These are phyloP conservation scores for Macrotis lagotis DNA, from an alignment of 2,113 vertebrate species.

Conservation along the genomic window DNA sequence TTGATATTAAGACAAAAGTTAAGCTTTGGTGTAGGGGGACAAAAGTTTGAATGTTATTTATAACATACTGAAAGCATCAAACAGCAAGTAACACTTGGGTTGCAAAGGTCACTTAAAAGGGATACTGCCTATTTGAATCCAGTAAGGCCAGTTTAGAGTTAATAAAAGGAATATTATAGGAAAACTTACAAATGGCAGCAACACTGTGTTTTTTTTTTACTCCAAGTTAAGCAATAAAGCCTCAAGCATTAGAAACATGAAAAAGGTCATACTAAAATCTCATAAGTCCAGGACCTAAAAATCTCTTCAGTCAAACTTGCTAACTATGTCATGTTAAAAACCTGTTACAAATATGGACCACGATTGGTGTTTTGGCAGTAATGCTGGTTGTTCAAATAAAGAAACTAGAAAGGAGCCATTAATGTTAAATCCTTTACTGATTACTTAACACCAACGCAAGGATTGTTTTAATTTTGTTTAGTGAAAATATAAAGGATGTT, in stretches of 20 bases:
- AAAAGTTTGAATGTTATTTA: constrained; percentile 73
- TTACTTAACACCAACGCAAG: constrained; percentile 59
- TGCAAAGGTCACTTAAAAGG: constrained; percentile 89
- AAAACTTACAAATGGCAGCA: constrained; percentile 89
- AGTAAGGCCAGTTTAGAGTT: constrained; percentile 86
- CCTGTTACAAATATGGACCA: constrained; percentile 87
- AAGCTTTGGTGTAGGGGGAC: constrained; percentile 70
- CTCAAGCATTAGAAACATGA: constrained; percentile 86
- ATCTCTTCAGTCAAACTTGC: constrained; percentile 82
- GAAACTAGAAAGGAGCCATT: constrained; percentile 77
- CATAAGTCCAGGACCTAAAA: constrained; percentile 85
- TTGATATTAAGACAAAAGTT: constrained; percentile 78
- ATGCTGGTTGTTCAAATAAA: constrained; percentile 89
- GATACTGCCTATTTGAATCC: constrained; percentile 85
- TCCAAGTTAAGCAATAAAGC: constrained; percentile 84
- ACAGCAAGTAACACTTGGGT: constrained; percentile 89
- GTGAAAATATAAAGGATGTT: constrained; percentile 51
- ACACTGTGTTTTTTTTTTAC: constrained; percentile 78
- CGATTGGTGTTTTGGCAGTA: constrained; percentile 87
- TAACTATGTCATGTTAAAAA: constrained; percentile 87
- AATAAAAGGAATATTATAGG: constrained; percentile 84
- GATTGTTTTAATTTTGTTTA: constrained; percentile 58
- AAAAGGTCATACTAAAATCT: constrained; percentile 86
- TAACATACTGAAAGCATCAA: constrained; percentile 77
- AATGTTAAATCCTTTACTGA: constrained; percentile 70